These are phyloP conservation scores for Rhinophrynus dorsalis DNA, from an alignment of 2,797 vertebrate genomes.

Conservation along the genomic window DNA sequence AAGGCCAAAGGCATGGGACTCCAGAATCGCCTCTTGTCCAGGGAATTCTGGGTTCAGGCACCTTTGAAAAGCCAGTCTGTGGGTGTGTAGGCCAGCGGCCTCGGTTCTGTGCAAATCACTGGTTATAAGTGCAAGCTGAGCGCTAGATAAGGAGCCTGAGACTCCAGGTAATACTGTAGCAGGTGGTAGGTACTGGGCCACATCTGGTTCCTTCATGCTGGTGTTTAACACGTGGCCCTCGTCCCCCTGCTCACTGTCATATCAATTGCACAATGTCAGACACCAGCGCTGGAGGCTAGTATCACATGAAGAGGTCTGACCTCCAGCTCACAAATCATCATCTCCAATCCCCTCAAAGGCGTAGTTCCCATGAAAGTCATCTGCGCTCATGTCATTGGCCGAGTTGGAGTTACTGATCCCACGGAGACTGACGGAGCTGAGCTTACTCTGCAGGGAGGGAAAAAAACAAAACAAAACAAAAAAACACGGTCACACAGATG, in stretches of 20 bases:
- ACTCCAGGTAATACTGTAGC: neutral
- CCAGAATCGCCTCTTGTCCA: neutral
- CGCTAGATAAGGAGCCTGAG: slow-evolving; percentile 14
- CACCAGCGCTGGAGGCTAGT: slow-evolving; percentile 12
- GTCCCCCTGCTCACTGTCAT: too few relatives aligned
- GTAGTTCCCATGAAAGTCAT: slow-evolving; percentile 94
- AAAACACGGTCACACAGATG: neutral
- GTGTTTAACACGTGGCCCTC: neutral
- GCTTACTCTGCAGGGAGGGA: slow-evolving; percentile 80
- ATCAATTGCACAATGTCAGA: too few relatives aligned
- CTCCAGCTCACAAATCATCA: slow-evolving; percentile 85
- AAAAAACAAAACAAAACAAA: neutral
- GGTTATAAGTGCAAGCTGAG: slow-evolving; percentile 71
- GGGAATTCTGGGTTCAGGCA: neutral
- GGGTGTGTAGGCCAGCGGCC: too few relatives aligned
- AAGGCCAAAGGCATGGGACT: neutral
- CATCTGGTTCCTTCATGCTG: neutral
- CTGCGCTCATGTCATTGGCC: slow-evolving; percentile 80
- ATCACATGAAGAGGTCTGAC: slow-evolving; percentile 34
- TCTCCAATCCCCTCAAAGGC: slow-evolving; percentile 98
- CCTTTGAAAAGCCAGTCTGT: too few relatives aligned
- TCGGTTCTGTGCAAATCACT: slow-evolving; percentile 76
- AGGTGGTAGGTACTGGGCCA: neutral
- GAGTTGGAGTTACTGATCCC: slow-evolving; percentile 92
- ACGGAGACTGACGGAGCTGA: slow-evolving; percentile 90